These are phyloP conservation scores for Denticeps clupeoides DNA, from an alignment of 2,797 vertebrate species.

Conservation along the genomic window DNA sequence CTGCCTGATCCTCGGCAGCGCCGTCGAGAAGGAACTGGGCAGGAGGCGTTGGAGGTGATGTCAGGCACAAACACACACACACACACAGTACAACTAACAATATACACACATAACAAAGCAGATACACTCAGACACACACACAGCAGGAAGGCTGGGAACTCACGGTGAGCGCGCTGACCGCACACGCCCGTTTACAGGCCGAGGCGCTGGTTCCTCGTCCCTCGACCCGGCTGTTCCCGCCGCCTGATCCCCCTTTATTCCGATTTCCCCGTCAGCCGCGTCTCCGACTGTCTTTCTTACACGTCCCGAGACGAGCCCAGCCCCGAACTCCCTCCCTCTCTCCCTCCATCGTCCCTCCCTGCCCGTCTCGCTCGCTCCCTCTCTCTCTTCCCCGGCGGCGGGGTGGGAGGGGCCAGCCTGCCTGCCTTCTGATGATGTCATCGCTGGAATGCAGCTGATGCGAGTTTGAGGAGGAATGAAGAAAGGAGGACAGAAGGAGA, in stretches of 20 bases:
- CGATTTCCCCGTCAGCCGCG: neutral
- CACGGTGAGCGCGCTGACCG: no score
- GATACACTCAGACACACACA: neutral
- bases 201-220: neutral
- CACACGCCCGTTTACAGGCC: neutral
- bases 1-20: no score
- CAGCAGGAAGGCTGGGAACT: neutral
- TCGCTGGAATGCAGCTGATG: constrained; percentile 63
- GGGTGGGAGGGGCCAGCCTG: constrained; percentile 51
- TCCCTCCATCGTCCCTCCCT: neutral
- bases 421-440: constrained; percentile 61
- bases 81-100: neutral
- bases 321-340: neutral
- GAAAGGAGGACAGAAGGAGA: neutral
- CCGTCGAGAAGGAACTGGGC: no score
- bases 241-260: neutral
- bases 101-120: no score
- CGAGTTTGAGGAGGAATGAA: constrained; percentile 31
- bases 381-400: constrained; percentile 9
- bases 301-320: neutral
- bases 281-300: neutral
- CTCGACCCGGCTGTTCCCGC: neutral
- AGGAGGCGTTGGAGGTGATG: neutral
- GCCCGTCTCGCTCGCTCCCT: neutral
- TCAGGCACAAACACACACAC: neutral